phyloP scores from a whole-genome alignment of 2,888 invertebrate genomes.

The Agelastica alni region DNA sequence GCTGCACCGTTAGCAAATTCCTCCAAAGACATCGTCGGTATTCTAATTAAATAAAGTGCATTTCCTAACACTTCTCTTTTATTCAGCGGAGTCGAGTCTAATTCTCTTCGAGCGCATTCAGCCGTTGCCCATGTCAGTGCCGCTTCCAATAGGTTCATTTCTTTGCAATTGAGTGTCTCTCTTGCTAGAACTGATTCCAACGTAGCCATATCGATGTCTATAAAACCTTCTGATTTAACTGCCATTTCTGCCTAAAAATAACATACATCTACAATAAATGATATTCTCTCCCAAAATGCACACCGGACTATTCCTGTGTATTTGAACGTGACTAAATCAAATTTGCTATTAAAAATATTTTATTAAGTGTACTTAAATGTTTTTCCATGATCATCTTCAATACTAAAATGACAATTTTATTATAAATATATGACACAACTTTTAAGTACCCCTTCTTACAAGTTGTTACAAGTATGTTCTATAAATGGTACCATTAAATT shows the following conservation, averaged over 20 bases:
- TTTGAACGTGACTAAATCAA: too few species aligned
- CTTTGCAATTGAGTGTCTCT: constrained; percentile 94
- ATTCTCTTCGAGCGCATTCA: constrained; percentile 83
- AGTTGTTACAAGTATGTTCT: too few species aligned
- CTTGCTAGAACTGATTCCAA: constrained; percentile 88
- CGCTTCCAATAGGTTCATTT: constrained; percentile 88
- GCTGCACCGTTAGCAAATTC: constrained; percentile 95
- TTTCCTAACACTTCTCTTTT: constrained; percentile 74
- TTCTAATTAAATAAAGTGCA: constrained; percentile 84
- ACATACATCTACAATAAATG: constrained; percentile 11
- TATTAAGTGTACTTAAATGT: too few species aligned
- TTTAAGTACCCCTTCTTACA: too few species aligned
- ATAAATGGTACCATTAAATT: too few species aligned
- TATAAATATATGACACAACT: too few species aligned
- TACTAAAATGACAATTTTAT: too few species aligned
- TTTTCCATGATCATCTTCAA: too few species aligned
- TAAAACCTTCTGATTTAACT: constrained; percentile 91
- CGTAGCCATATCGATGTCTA: constrained; percentile 92
- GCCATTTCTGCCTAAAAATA: constrained; percentile 87
- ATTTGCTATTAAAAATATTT: too few species aligned
- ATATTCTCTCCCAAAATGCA: too few species aligned
- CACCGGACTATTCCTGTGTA: too few species aligned
- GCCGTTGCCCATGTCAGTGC: constrained; percentile 92
- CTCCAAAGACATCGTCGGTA: constrained; percentile 92
- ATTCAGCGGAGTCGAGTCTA: constrained; percentile 81